Percentiles rank a stretch among this genome's conserved stretches.
Conservation (phyloP, 2,888 invertebrate genomes). For the Philaethria dido region DNA sequence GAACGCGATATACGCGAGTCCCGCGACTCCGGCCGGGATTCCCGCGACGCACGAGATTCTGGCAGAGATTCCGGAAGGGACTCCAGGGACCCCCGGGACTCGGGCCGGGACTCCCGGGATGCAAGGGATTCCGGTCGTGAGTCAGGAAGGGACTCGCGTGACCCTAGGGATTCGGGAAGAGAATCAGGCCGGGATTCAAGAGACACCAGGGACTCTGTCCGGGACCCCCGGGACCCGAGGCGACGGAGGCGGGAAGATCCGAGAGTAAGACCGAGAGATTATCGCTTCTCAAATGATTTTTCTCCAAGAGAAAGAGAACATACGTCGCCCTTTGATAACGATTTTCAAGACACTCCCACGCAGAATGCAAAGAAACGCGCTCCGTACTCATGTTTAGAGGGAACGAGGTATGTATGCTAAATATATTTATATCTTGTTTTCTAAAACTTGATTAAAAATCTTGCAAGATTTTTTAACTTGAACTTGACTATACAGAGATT, state of each 20-base stretch:
- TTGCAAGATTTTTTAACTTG: no score
- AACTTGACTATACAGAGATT: no score
- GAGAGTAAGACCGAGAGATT: constrained; percentile 53
- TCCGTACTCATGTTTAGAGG: constrained; percentile 71
- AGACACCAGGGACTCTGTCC: constrained; percentile 62
- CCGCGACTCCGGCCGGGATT: constrained; percentile 51
- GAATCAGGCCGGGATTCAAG: constrained; percentile 54
- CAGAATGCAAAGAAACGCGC: constrained; percentile 63
- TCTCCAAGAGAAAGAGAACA: constrained; percentile 79
- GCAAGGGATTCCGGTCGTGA: constrained; percentile 50
- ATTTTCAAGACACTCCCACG: constrained; percentile 79
- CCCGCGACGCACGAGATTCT: constrained; percentile 66
- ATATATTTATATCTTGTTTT: constrained; percentile 4
- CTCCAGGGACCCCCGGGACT: constrained; percentile 66
- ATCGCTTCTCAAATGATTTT: constrained; percentile 86
- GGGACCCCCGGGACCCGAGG: constrained; percentile 55
- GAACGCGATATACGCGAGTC: constrained; percentile 49
- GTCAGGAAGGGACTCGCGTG: constrained; percentile 57
- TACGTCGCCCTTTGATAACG: constrained; percentile 85
- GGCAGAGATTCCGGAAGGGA: constrained; percentile 50
- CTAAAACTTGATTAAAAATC: no score
- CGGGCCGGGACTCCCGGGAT: constrained; percentile 58
- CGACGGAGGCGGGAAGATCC: constrained; percentile 50
- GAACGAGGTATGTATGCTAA: constrained; percentile 60
- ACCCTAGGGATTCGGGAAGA: constrained; percentile 47